phyloP scores from a whole-genome alignment of 2,113 vertebrate species.

The Turdus rufiventris region DNA sequence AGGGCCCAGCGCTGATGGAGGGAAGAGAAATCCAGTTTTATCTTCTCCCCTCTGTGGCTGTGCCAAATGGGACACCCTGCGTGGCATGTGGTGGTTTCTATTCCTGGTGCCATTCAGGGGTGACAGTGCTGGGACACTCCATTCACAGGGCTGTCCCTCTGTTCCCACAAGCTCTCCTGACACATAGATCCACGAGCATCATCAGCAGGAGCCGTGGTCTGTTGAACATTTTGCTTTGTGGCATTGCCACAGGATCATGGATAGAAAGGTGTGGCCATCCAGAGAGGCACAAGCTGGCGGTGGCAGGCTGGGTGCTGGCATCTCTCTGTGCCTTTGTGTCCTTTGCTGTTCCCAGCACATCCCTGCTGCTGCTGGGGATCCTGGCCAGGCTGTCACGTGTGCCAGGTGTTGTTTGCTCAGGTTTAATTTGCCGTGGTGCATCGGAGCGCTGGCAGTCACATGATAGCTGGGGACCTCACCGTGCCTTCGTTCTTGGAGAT shows the following conservation, averaged over 20 bases:
- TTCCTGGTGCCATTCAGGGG: not conserved
- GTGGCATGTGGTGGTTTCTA: not conserved
- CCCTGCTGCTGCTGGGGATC: not conserved
- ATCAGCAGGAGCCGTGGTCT: rapidly evolving
- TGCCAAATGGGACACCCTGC: not conserved
- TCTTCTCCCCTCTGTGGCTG: not conserved
- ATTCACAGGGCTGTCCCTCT: not conserved
- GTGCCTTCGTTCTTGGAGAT: conserved; percentile 56
- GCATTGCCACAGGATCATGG: rapidly evolving
- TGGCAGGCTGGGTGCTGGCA: not conserved
- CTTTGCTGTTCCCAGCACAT: not conserved
- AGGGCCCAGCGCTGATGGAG: not conserved
- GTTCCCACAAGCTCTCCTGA: not conserved
- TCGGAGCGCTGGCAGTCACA: conserved; percentile 21
- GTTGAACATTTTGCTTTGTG: not conserved
- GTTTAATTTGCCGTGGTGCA: conserved; percentile 53
- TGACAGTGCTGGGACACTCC: not conserved
- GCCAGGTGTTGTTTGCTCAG: conserved; percentile 46
- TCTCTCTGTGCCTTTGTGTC: not conserved
- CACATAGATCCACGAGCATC: not conserved
- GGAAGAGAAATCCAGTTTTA: not conserved
- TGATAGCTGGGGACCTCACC: conserved; percentile 50
- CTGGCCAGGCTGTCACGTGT: not conserved
- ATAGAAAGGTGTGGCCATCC: rapidly evolving
- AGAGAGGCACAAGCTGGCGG: not conserved